Evolutionary conservation across 35 echinoderm and acorn worm genomes (phyloP).

Genomic region (Anneissia japonica): DNA sequence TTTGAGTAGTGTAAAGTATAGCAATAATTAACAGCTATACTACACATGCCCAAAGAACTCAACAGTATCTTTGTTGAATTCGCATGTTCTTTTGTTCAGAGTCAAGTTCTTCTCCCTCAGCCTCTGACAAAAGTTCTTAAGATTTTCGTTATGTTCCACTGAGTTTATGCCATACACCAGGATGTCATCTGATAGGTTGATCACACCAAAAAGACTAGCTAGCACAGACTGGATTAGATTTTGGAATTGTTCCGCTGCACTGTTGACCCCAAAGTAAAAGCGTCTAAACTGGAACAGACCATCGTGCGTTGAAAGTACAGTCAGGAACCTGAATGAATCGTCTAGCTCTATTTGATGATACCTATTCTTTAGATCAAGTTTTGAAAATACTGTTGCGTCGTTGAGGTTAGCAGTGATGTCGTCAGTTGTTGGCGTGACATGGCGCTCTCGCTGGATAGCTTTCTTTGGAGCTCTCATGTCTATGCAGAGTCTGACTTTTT

Average conservation of each 20-base stretch:
- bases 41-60: conserved; percentile 65
- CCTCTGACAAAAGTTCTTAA: conserved; percentile 24
- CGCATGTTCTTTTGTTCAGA: conserved; percentile 48
- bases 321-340: conserved; percentile 49
- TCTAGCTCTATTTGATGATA: conserved; percentile 69
- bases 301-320: conserved; percentile 61
- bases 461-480: conserved; percentile 41
- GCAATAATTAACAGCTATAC: too few species aligned
- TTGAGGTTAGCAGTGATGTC: conserved; percentile 45
- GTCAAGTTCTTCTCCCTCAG: conserved; percentile 52
- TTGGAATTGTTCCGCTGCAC: conserved; percentile 67
- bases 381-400: conserved; percentile 12
- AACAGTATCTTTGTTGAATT: conserved; percentile 18
- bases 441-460: conserved; percentile 23
- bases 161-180: conserved; percentile 19
- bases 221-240: conserved; percentile 37
- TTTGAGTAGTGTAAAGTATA: too few species aligned
- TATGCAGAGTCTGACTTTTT: conserved; percentile 37
- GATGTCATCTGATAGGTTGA: conserved; percentile 64
- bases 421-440: conserved; percentile 35
- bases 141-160: conserved; percentile 13
- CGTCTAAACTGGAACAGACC: conserved; percentile 46
- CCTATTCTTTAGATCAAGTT: conserved; percentile 29
- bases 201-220: conserved; percentile 26
- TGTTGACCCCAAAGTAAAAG: conserved; percentile 62